A percentile compares a stretch with the other conserved stretches of the same genome.
phyloP scores from a whole-genome alignment of 2,113 vertebrate species.

The Colaptes auratus region DNA sequence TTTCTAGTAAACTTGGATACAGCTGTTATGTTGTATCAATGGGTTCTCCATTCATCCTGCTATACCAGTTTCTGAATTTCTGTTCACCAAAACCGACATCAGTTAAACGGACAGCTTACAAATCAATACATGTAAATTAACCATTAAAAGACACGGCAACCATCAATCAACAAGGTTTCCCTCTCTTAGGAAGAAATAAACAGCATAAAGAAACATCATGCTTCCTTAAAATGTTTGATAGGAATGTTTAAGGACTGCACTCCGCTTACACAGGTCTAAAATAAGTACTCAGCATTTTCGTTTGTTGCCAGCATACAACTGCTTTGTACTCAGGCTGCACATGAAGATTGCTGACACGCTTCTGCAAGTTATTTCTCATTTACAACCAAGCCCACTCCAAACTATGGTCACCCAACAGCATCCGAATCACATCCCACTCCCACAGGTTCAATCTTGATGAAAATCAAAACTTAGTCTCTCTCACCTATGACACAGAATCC shows the following conservation, averaged over 20 bases:
- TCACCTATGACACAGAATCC: background rate
- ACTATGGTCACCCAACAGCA: background rate
- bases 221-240: background rate
- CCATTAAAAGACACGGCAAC: constrained; percentile 30
- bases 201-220: background rate
- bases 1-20: constrained; percentile 96
- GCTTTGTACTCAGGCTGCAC: background rate
- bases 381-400: background rate
- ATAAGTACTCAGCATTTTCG: background rate
- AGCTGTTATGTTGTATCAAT: constrained; percentile 97
- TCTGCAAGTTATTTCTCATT: background rate
- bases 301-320: background rate
- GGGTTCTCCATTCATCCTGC: constrained; percentile 97
- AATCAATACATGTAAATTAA: constrained; percentile 2
- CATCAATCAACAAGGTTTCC: constrained; percentile 1
- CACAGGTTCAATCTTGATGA: background rate
- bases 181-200: background rate
- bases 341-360: background rate
- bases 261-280: background rate
- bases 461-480: background rate
- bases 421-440: background rate
- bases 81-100: constrained; percentile 71
- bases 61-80: constrained; percentile 97
- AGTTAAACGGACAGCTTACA: constrained; percentile 36
- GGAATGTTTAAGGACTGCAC: background rate